Evolutionary conservation across 30 jellyfish, hydroid and myxozoan genomes (phyloP).

Genomic region (Clytia hemisphaerica): DNA sequence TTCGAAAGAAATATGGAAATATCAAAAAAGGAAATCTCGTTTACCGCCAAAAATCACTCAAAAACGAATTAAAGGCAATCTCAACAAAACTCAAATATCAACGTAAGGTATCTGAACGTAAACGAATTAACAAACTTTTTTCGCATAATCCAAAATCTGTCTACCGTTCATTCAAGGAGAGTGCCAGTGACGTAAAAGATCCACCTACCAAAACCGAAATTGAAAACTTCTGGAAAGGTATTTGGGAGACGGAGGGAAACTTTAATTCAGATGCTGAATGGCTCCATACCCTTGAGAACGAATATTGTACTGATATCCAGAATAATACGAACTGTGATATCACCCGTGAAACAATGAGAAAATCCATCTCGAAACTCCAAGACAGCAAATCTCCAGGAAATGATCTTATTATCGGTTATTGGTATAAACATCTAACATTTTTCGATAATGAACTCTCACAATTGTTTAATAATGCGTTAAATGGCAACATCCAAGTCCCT

Average conservation of each 20-base stretch:
- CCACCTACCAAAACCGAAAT: neutral
- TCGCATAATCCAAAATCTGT: neutral
- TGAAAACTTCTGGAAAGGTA: neutral
- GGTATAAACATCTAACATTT: neutral
- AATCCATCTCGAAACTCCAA: neutral
- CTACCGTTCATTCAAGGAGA: neutral
- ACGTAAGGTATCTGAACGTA: neutral
- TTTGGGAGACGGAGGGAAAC: conserved; percentile 3
- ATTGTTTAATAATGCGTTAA: neutral
- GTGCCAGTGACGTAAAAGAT: neutral
- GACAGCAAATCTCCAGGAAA: conserved; percentile 1
- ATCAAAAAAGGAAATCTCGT: neutral
- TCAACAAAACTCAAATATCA: neutral
- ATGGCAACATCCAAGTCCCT: neutral
- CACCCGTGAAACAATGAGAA: neutral
- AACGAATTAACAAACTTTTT: neutral
- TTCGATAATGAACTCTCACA: neutral
- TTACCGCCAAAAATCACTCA: neutral
- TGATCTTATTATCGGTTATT: conserved; percentile 1
- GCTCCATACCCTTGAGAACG: neutral
- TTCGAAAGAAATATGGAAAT: neutral
- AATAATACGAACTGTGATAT: neutral
- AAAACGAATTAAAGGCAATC: neutral
- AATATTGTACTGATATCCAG: neutral
- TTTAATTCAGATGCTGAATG: neutral